Conservation (phyloP, 1,140 invertebrate genomes). For the Brachionus calyciflorus region DNA sequence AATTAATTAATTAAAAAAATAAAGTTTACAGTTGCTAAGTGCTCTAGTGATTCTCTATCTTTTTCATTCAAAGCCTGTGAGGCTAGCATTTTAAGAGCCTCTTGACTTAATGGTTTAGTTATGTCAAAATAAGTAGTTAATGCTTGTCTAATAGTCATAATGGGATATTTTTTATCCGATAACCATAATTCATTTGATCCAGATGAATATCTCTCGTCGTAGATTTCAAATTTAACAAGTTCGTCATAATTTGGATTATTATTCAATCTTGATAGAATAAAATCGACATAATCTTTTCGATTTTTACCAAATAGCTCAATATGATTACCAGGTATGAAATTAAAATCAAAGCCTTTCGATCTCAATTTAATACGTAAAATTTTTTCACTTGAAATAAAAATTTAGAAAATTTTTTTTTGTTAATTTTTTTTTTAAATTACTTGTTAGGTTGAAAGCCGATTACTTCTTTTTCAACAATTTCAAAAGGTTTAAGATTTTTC, state of each 20-base stretch:
- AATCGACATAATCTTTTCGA: conserved; percentile 72
- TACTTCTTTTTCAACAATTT: conserved; percentile 16
- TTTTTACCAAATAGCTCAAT: conserved; percentile 85
- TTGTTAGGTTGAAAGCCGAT: conserved; percentile 56
- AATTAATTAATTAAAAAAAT: background rate
- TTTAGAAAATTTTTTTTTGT: conserved; percentile 53
- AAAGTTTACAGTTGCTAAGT: conserved; percentile 59
- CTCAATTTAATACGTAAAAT: conserved; percentile 68
- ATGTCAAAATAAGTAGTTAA: conserved; percentile 83
- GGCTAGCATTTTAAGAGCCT: conserved; percentile 76
- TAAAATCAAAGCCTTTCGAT: conserved; percentile 54
- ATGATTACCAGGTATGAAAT: conserved; percentile 77
- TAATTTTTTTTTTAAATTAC: conserved; percentile 60
- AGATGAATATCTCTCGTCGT: conserved; percentile 75
- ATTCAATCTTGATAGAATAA: conserved; percentile 70
- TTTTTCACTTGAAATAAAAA: conserved; percentile 59
- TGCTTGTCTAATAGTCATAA: conserved; percentile 72
- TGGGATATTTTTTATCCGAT: conserved; percentile 76
- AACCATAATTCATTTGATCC: conserved; percentile 76
- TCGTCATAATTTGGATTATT: conserved; percentile 69
- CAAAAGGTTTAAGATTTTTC: background rate
- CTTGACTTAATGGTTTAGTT: conserved; percentile 82
- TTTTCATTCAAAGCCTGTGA: conserved; percentile 71
- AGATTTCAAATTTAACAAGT: conserved; percentile 75
- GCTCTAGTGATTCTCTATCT: conserved; percentile 73